A percentile compares a stretch with the other conserved stretches of the same genome.
Conservation (phyloP, 2,888 invertebrate genomes). For the Artemia sinica region DNA sequence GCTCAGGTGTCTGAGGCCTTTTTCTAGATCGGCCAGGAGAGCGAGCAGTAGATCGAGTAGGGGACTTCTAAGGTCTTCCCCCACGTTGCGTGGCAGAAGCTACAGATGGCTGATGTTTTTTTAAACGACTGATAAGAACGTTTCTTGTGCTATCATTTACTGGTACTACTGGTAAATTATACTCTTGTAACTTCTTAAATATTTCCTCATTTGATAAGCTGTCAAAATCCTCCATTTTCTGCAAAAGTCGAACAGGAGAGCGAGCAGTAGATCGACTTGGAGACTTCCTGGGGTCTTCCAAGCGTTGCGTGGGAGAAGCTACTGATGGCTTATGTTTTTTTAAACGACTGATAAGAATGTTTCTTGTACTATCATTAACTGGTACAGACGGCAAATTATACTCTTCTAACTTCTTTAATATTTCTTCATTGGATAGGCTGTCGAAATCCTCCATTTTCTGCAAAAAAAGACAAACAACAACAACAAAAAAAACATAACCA, state of each 20-base stretch:
- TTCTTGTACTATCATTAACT: not conserved
- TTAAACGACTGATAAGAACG: not conserved
- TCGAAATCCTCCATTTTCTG: conserved; percentile 6
- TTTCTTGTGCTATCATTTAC: not conserved
- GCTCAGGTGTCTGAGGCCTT: not conserved
- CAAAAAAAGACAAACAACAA: not conserved
- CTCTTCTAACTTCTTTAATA: not conserved
- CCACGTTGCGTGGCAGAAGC: not conserved
- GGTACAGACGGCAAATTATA: not conserved
- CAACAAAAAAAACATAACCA: not conserved
- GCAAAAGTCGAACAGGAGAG: not conserved
- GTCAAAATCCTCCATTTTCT: not conserved
- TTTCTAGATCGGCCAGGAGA: no score
- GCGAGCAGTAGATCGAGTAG: no score
- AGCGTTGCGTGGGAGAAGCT: not conserved
- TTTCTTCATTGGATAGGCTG: not conserved
- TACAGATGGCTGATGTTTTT: not conserved
- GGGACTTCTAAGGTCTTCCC: no score
- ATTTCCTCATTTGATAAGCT: not conserved
- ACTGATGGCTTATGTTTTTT: not conserved
- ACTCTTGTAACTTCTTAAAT: not conserved
- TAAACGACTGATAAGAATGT: not conserved
- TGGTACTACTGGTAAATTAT: conserved; percentile 3
- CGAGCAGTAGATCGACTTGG: no score
- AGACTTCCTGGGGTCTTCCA: no score